Conservation (phyloP, 1,140 invertebrate species). For the Laupala kohalensis region DNA sequence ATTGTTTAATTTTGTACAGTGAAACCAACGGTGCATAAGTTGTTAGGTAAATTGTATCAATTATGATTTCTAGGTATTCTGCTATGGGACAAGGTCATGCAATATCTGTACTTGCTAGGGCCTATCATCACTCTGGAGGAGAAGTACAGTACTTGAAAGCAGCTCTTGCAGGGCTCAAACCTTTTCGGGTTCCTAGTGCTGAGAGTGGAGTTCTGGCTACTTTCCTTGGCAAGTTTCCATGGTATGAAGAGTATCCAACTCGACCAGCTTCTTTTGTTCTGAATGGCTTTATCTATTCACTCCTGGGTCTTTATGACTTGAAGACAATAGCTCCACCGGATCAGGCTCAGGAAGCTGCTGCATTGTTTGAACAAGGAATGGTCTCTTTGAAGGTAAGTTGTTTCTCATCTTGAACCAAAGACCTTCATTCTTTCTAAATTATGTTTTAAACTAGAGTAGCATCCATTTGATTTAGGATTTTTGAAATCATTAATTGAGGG, state of each 20-base stretch:
- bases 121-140: constrained; percentile 68
- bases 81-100: constrained; percentile 97
- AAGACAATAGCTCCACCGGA: constrained; percentile 45
- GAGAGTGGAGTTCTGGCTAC: constrained; percentile 72
- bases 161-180: constrained; percentile 62
- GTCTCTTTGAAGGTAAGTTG: constrained; percentile 60
- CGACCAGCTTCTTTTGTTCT: constrained; percentile 88
- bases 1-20: not conserved
- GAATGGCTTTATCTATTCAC: constrained; percentile 97
- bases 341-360: constrained; percentile 52
- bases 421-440: not conserved
- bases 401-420: no score
- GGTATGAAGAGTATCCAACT: constrained; percentile 99
- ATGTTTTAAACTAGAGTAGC: not conserved
- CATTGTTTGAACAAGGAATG: constrained; percentile 77
- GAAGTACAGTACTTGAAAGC: constrained; percentile 64
- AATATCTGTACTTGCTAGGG: constrained; percentile 80
- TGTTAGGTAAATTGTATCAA: not conserved
- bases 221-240: constrained; percentile 68
- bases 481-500: no score
- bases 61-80: constrained; percentile 54
- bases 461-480: not conserved
- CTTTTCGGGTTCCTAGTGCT: constrained; percentile 57
- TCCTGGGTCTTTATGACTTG: constrained; percentile 91
- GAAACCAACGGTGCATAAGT: not conserved